Evolutionary conservation across 2,113 vertebrate species (phyloP).

Genomic region (Isurus oxyrinchus): DNA sequence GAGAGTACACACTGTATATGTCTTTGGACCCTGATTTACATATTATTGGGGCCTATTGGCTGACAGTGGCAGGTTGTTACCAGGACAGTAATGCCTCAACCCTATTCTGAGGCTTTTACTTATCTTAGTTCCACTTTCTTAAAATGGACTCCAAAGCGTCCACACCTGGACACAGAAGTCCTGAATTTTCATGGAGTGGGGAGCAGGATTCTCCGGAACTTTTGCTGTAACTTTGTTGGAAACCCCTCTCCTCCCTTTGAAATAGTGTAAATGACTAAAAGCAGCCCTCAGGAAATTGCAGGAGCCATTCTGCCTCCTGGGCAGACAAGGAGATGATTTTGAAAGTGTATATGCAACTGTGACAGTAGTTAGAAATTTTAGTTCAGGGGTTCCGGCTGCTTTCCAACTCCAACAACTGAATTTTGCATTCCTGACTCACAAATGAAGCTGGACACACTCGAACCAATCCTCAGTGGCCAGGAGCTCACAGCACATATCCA

Average conservation of each 20-base stretch:
- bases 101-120: background rate
- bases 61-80: background rate
- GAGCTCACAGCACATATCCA: background rate
- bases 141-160: background rate
- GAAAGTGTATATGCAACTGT: no score
- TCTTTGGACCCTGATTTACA: background rate
- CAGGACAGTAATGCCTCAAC: background rate
- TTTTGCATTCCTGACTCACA: background rate
- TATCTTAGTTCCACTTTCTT: background rate
- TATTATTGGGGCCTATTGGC: background rate
- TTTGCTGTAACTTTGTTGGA: background rate
- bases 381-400: background rate
- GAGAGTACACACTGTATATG: background rate
- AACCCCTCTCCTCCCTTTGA: background rate
- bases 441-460: background rate
- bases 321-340: background rate
- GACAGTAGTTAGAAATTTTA: background rate
- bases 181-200: background rate
- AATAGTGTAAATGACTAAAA: background rate
- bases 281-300: background rate
- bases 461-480: background rate
- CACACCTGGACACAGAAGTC: background rate
- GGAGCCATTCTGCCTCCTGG: background rate
- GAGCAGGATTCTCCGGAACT: background rate
- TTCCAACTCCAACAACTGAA: background rate